A percentile compares a stretch with the other conserved stretches of the same genome.
These are phyloP conservation scores for Urocitellus parryii DNA, from an alignment of 2,113 vertebrate genomes.

Conservation along the genomic window DNA sequence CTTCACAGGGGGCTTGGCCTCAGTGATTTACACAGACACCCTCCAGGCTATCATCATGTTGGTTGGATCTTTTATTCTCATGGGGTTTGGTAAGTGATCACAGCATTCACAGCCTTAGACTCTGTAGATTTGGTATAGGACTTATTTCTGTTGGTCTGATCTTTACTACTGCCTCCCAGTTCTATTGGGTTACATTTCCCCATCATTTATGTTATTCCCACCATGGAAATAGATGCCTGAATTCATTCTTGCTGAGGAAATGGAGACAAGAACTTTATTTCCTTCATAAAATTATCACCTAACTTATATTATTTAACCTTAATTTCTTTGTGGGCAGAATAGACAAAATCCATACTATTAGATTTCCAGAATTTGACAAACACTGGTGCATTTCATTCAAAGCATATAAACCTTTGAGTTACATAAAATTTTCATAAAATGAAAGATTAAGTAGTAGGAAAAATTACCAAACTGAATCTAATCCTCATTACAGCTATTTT, in stretches of 20 bases:
- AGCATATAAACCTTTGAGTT: neutral
- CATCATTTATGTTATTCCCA: neutral
- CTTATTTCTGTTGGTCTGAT: neutral
- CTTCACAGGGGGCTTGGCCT: conserved; percentile 90
- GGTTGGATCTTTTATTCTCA: conserved; percentile 91
- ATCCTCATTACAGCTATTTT: neutral
- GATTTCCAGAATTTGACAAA: neutral
- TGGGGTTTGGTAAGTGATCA: conserved; percentile 89
- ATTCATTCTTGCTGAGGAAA: neutral
- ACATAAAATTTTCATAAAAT: neutral
- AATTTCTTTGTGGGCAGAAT: neutral
- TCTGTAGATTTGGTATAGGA: neutral
- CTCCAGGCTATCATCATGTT: conserved; percentile 93
- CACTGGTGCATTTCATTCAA: neutral
- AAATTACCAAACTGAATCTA: neutral
- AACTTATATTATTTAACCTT: neutral
- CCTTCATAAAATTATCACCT: neutral
- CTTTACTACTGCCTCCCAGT: neutral
- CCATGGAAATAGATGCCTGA: neutral
- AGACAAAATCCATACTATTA: neutral
- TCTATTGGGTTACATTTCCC: neutral
- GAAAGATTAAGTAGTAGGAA: neutral
- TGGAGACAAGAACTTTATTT: neutral
- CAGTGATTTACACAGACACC: conserved; percentile 94
- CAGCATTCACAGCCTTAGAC: too few species aligned